Evolutionary conservation across 2,888 invertebrate genomes (phyloP).

Genomic region (Chirona hameri): DNA sequence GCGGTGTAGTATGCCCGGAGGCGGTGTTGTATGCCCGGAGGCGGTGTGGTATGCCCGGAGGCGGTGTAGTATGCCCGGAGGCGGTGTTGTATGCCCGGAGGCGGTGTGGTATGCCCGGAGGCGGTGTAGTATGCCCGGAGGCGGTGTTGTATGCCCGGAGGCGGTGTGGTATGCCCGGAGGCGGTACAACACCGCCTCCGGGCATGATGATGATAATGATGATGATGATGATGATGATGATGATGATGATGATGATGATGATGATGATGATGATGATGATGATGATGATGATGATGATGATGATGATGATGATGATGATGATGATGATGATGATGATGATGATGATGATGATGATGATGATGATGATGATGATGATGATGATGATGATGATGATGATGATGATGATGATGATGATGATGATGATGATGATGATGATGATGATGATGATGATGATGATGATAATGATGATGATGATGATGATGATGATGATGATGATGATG

Average conservation of each 20-base stretch:
- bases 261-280: slow-evolving; percentile 22
- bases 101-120: no score
- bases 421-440: slow-evolving; percentile 22
- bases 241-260: slow-evolving; percentile 22
- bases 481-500: slow-evolving; percentile 22
- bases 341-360: slow-evolving; percentile 22
- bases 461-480: slow-evolving; percentile 22
- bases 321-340: slow-evolving; percentile 22
- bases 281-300: slow-evolving; percentile 22
- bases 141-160: no score
- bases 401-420: slow-evolving; percentile 22
- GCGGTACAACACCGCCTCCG: neutral
- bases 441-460: slow-evolving; percentile 22
- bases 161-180: no score
- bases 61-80: no score
- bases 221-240: slow-evolving; percentile 22
- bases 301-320: slow-evolving; percentile 22
- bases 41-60: no score
- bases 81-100: no score
- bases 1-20: no score
- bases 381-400: slow-evolving; percentile 22
- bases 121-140: no score
- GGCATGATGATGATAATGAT: slow-evolving; percentile 2
- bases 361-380: slow-evolving; percentile 22
- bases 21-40: no score